Evolutionary conservation across 2,113 vertebrate genomes (phyloP), one percentile per base, ranked within the genome.

Genomic region (Dendropsophus ebraccatus): DNA sequence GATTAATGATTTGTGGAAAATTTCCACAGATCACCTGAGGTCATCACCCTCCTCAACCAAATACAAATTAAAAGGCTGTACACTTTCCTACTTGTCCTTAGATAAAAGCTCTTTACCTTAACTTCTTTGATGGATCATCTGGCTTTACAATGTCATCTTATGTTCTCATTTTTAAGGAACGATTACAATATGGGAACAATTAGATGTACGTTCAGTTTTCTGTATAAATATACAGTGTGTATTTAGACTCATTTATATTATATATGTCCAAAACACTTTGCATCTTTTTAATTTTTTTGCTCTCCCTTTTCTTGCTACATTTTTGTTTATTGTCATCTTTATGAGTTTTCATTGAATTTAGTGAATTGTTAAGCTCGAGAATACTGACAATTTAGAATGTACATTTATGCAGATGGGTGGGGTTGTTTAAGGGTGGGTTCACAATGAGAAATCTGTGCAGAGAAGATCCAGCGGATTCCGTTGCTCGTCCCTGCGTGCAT

Each of bases 111-210:
- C 13, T 74, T 41, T 67, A 13, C 25, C 16, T 16, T 67, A 67
- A 4, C 23, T 41, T 70, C 67, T 49, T 49, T 74, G 41, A 25
- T 74, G 47, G 72, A 74, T 74, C 69, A 23, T 41, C 35, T 37
- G 12, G 41, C 11, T 74, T 45, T 11, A 23, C 4, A n/a, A 74
- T 25, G 72, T 74, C 41, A 45, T 41, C 41, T 70, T 70, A 0
- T 70, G 37, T 74, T 74, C 12, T 49, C 13, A 4, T 47, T n/a
- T 74, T n/a, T 6, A 70, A 70, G 67, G 14, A 70, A 70, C 35
- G 65, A 69, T 70, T 74, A 41, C 72, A 25, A 7, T 74, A 49
- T 47, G 70, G 35, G n/a, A 47, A 47, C 70, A 74, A 74, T 74
- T 47, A 74, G 23, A 74, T 13, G 41, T n/a, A 13, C 11, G 23